Conservation (phyloP, 2,113 vertebrate species). For the Chlorocebus sabaeus region DNA sequence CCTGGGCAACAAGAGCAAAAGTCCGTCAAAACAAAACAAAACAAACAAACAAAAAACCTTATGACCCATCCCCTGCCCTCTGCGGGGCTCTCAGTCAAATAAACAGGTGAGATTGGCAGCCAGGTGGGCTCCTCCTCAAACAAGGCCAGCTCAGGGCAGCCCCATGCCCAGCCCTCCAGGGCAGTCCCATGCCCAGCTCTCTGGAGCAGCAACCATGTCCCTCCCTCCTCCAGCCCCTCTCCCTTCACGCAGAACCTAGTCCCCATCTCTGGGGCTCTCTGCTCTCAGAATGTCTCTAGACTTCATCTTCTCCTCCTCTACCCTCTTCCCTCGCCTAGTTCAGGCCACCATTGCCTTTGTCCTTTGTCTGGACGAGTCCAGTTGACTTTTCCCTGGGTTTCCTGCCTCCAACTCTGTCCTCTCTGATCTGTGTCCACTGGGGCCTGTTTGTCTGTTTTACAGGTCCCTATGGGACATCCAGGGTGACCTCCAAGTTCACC, state of each 20-base stretch:
- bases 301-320: not conserved
- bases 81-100: not conserved
- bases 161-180: not conserved
- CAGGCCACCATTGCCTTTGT: not conserved
- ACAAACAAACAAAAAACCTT: too few relatives aligned
- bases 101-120: not conserved
- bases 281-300: not conserved
- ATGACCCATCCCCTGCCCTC: not conserved
- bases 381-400: not conserved
- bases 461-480: not conserved
- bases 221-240: not conserved
- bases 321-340: not conserved
- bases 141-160: not conserved
- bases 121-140: too few relatives aligned
- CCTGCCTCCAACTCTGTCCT: not conserved
- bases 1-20: too few relatives aligned
- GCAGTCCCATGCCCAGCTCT: not conserved
- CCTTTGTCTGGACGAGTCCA: not conserved
- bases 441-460: not conserved
- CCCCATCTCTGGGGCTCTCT: not conserved
- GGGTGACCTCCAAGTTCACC: not conserved
- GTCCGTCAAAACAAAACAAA: too few relatives aligned
- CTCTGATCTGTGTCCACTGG: not conserved
- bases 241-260: not conserved
- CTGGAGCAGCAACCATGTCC: accelerated